Evolutionary conservation across 1,140 invertebrate genomes (phyloP), one percentile per base, ranked within the genome.

Genomic region (Tetramorium parvispinum): DNA sequence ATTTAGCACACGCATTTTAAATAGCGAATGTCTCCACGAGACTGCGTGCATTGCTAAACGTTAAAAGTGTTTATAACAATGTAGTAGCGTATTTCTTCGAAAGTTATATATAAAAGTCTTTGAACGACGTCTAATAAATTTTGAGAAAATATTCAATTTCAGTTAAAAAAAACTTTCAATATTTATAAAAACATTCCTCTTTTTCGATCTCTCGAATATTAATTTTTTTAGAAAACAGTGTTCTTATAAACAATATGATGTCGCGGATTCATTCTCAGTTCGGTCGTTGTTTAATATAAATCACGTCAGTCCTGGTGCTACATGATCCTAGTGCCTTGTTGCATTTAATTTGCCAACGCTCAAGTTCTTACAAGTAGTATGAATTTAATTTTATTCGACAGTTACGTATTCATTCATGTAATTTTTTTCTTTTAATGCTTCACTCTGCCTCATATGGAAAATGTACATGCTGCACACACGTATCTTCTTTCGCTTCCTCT

Each of bases 401-500:
- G 10, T 32, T 73, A 68, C 3, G 13, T 68, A 46, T 43, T 5
- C 8, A 43, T 18, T 24, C 57, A 8, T 7, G 4, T 79, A 43
- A 81, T 57, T 32, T 27, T 40, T 2, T 43, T 59, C 59, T 71
- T 66, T 32, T 85, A 5, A 40, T 40, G 63, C 7, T 18, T 40
- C 21, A 24, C 1, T 11, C 8, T 2, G 4, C n/a, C 51, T 24
- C 37, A 0, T 11, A 49, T 5, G 24, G 75, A 66, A 77, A 61
- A 32, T n/a, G 40, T 70, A 11, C 11, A 70, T 49, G 6, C n/a
- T 18, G 11, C 46, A 59, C 55, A 59, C 55, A 66, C 21, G 57
- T 57, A 40, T 40, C 16, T 83, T 73, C 37, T 32, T 71, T 87
- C 53, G 51, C 71, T 78, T 82, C n/a, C 43, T 73, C 10, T 83